Conservation (phyloP, 2,113 vertebrate genomes). For the Brienomyrus longianalis region DNA sequence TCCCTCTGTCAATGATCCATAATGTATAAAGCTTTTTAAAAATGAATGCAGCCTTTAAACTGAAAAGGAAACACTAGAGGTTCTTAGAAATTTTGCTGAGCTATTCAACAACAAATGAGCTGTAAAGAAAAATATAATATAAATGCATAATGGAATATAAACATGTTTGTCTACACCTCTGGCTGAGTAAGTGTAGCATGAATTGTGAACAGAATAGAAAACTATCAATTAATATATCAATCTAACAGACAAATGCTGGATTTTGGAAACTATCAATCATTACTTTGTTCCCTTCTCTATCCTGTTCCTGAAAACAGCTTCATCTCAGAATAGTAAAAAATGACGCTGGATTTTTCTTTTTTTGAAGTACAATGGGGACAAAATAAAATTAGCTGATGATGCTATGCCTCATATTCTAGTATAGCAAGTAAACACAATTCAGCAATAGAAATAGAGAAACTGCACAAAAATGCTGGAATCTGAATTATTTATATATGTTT, state of each 20-base stretch:
- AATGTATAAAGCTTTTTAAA: slow-evolving; percentile 72
- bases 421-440: not conserved
- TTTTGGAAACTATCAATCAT: not conserved
- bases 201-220: not conserved
- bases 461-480: not conserved
- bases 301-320: slow-evolving; percentile 10
- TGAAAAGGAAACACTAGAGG: not conserved
- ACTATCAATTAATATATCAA: not conserved
- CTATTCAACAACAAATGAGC: not conserved
- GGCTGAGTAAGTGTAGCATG: not conserved
- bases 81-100: not conserved
- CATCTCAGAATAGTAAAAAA: slow-evolving; percentile 58
- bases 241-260: not conserved
- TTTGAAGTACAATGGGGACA: slow-evolving; percentile 58
- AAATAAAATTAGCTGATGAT: slow-evolving; percentile 13
- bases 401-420: not conserved
- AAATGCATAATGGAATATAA: not conserved
- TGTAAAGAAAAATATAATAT: not conserved
- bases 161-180: not conserved
- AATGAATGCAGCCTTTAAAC: slow-evolving; percentile 60
- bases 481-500: not conserved
- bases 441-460: not conserved
- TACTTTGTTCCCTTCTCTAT: not conserved
- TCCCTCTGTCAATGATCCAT: slow-evolving; percentile 69
- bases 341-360: not conserved